These are phyloP conservation scores for Chionomys nivalis DNA, from an alignment of 2,113 vertebrate genomes.

Conservation along the genomic window DNA sequence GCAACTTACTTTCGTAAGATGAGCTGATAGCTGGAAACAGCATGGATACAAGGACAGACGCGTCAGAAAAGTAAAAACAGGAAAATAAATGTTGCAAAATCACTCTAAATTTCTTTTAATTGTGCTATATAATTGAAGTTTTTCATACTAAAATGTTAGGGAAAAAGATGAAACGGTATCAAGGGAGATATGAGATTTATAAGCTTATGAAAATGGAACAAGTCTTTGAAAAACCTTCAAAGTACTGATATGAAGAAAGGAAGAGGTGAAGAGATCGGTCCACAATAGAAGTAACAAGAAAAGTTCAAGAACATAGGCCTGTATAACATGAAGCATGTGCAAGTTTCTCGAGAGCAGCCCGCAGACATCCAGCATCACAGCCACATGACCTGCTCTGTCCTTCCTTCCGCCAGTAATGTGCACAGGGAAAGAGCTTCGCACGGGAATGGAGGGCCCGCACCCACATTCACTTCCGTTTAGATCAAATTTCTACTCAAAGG, in stretches of 20 bases:
- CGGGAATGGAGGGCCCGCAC: not conserved
- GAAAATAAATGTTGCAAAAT: not conserved
- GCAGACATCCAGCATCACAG: not conserved
- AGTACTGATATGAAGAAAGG: not conserved
- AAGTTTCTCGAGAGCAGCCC: not conserved
- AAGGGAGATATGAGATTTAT: slow-evolving; percentile 4
- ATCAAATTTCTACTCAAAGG: slow-evolving; percentile 18
- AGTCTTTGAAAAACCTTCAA: slow-evolving; percentile 4
- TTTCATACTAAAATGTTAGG: slow-evolving; percentile 8
- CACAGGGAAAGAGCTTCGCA: not conserved
- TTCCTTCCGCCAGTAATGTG: not conserved
- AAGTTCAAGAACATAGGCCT: not conserved
- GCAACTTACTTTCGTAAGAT: slow-evolving; percentile 18
- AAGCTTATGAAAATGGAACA: slow-evolving; percentile 24
- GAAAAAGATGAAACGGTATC: not conserved
- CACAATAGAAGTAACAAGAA: not conserved
- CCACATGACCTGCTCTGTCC: not conserved
- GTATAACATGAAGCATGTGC: not conserved
- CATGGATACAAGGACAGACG: not conserved
- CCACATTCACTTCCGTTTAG: not conserved
- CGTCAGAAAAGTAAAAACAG: slow-evolving; percentile 1
- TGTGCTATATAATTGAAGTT: slow-evolving; percentile 21
- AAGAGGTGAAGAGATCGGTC: not conserved
- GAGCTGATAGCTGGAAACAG: not conserved
- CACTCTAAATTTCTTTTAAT: slow-evolving; percentile 22